phyloP scores from a whole-genome alignment of 2,888 invertebrate genomes.

The Pyrrhia umbra region DNA sequence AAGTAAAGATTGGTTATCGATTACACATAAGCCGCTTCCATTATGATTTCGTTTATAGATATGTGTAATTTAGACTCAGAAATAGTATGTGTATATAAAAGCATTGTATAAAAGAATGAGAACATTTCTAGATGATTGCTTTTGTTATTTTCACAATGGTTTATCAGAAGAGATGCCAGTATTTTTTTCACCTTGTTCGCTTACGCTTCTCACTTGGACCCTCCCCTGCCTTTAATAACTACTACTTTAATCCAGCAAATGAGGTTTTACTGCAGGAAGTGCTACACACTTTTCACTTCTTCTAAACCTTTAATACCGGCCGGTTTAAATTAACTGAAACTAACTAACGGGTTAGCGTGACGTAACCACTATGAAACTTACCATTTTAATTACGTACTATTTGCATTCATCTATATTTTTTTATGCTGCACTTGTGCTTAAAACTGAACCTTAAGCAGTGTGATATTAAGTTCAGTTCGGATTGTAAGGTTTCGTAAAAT shows the following conservation, averaged over 20 bases:
- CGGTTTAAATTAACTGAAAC: slow-evolving; percentile 32
- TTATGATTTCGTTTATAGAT: too few relatives aligned
- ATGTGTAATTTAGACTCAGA: too few relatives aligned
- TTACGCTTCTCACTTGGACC: background rate
- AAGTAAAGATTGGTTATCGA: too few relatives aligned
- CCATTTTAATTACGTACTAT: slow-evolving; percentile 35
- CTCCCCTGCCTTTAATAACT: slow-evolving; percentile 8
- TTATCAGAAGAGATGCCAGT: background rate
- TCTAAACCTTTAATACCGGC: background rate
- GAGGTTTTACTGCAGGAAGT: slow-evolving; percentile 13
- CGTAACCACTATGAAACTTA: slow-evolving; percentile 10
- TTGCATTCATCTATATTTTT: slow-evolving; percentile 30
- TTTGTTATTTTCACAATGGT: background rate
- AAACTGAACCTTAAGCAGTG: slow-evolving; percentile 5
- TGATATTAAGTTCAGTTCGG: background rate
- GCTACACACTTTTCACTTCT: slow-evolving; percentile 10
- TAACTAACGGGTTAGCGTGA: slow-evolving; percentile 44
- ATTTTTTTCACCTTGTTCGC: background rate
- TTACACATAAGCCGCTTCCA: too few relatives aligned
- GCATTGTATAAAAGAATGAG: too few relatives aligned
- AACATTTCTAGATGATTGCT: background rate
- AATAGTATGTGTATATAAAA: too few relatives aligned
- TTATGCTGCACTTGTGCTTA: background rate
- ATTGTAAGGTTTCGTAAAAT: background rate
- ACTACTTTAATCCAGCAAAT: slow-evolving; percentile 14